phyloP scores from a whole-genome alignment of 1,140 invertebrate genomes.

The Listronotus oregonensis region DNA sequence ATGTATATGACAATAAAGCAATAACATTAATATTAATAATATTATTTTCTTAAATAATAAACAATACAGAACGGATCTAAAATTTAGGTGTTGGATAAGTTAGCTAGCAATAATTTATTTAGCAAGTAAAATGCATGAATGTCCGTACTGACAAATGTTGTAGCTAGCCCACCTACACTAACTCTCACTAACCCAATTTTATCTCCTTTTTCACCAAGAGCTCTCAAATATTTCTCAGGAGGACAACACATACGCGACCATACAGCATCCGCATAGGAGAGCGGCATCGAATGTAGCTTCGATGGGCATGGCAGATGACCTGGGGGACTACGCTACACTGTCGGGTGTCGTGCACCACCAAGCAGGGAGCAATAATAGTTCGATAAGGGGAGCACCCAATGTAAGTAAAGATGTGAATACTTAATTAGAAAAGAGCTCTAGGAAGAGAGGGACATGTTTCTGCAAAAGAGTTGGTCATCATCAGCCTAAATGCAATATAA shows the following conservation, averaged over 20 bases:
- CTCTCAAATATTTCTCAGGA: conserved; percentile 47
- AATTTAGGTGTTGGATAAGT: no score
- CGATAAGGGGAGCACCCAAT: conserved; percentile 51
- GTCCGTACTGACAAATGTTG: background rate
- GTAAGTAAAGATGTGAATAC: no score
- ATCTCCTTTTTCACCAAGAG: conserved; percentile 23
- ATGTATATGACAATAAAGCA: no score
- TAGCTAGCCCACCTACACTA: conserved; percentile 5
- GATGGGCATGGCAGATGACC: conserved; percentile 57
- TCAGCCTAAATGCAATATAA: no score
- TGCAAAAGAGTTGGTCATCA: no score
- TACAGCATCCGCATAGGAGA: conserved; percentile 69
- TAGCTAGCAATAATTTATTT: background rate
- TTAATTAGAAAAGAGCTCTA: no score
- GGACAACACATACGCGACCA: conserved; percentile 87
- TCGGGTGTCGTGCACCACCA: conserved; percentile 58
- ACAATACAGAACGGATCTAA: no score
- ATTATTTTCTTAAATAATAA: no score
- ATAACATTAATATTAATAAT: no score
- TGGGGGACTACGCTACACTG: conserved; percentile 75
- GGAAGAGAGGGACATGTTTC: no score
- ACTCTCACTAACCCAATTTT: conserved; percentile 20
- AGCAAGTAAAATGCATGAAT: background rate
- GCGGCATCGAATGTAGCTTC: conserved; percentile 55
- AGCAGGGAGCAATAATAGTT: conserved; percentile 53